Evolutionary conservation across 2,888 invertebrate genomes (phyloP), one percentile per base, ranked within the genome.

Genomic region (Creontiades dilutus): DNA sequence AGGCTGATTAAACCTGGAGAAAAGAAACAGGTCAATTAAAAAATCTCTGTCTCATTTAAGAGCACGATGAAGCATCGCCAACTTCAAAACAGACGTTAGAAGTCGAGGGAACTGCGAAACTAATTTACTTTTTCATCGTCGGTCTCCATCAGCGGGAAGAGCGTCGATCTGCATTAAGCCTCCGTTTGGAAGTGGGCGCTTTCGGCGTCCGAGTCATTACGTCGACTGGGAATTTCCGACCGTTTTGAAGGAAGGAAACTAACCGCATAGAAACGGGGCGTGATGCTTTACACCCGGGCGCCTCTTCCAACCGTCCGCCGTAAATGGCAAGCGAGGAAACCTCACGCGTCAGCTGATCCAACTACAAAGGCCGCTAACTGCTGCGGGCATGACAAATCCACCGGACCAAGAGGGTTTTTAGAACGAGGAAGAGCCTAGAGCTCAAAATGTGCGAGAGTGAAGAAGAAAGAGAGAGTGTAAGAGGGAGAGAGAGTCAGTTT

Each of bases 281-380:
- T 23, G 68, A 68, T 68, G 68, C 23, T 68, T 68, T 27, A 68
- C 68, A 68, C 68, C 19, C 68, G 68, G 68, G 23, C 68, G 68
- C 68, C 68, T 68, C 68, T 68, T 68, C 23, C 68, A 68, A 13
- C 37, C 37, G 37, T 7, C 7, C 2, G 37, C 37, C 37, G 37
- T 37, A 37, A 37, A 37, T 37, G 37, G 3, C 57, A 16, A n/a
- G 57, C 16, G 57, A 16, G 57, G n/a, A 52, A 68, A 27, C 68
- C 68, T 23, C 68, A 68, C 68, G 68, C 68, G 68, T 68, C 68
- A 68, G 68, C 19, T 68, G 68, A 68, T 68, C 68, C 68, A 23
- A 68, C 68, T 68, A 68, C 68, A 68, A 68, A 68, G 68, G 68
- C 23, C 68, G 9, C 68, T 68, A 68, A 68, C 68, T 68, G 57